A percentile compares a stretch with the other conserved stretches of the same genome.
These are phyloP conservation scores for Quadroppia sp. DNA, from an alignment of 2,888 invertebrate genomes.

Conservation along the genomic window DNA sequence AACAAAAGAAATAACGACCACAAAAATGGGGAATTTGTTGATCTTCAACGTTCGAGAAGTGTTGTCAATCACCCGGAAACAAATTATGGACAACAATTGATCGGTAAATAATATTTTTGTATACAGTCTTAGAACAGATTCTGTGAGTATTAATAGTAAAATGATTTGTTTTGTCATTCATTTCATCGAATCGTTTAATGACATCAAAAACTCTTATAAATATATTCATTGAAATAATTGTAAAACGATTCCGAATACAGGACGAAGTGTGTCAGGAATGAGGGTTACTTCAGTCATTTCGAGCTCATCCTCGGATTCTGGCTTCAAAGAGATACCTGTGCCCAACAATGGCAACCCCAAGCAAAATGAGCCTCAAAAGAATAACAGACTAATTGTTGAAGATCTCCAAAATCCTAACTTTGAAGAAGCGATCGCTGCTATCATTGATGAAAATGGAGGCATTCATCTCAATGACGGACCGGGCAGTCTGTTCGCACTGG, in stretches of 20 bases:
- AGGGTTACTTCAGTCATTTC: constrained; percentile 32
- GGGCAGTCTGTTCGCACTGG: constrained; percentile 39
- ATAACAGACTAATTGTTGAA: not conserved
- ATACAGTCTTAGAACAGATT: too few species aligned
- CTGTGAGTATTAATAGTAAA: too few species aligned
- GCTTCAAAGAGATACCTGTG: not conserved
- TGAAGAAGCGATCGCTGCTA: constrained; percentile 48
- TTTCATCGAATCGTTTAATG: too few species aligned
- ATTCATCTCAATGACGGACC: constrained; percentile 47
- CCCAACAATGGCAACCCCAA: not conserved
- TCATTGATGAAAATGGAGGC: constrained; percentile 48
- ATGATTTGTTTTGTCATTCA: too few species aligned
- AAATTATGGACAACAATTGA: constrained; percentile 5
- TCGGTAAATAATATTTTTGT: not conserved
- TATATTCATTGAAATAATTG: too few species aligned
- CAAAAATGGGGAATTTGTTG: constrained; percentile 23
- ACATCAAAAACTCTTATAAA: too few species aligned
- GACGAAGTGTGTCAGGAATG: constrained; percentile 38
- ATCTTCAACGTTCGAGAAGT: constrained; percentile 37
- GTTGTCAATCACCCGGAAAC: constrained; percentile 1
- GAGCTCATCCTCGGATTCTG: constrained; percentile 16
- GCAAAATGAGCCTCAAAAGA: not conserved
- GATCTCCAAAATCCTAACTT: constrained; percentile 41
- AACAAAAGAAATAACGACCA: constrained; percentile 4
- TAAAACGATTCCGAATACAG: not conserved